Evolutionary conservation across 2,113 vertebrate genomes (phyloP).

Genomic region (Spea bombifrons): DNA sequence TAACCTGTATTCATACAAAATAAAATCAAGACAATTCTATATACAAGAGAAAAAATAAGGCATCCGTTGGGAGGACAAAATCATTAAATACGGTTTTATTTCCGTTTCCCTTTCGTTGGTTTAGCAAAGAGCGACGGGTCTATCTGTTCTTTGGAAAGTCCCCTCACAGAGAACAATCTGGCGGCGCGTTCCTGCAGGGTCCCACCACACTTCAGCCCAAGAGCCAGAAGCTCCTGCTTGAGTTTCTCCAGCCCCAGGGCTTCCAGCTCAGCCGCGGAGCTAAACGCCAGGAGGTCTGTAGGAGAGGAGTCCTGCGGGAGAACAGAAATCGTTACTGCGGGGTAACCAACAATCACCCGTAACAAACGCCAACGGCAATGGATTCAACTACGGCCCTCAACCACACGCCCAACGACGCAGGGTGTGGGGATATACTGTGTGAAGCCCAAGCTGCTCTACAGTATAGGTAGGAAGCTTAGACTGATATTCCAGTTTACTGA

Average conservation of each 20-base stretch:
- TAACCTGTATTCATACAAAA: not conserved
- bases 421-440: no score
- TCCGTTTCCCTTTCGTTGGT: conserved; percentile 71
- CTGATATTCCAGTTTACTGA: no score
- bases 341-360: no score
- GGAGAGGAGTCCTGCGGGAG: conserved; percentile 51
- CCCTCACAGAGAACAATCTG: conserved; percentile 79
- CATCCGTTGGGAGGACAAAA: not conserved
- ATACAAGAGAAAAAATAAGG: not conserved
- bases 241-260: conserved; percentile 79
- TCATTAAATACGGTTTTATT: conserved; percentile 47
- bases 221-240: conserved; percentile 72
- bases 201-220: conserved; percentile 90
- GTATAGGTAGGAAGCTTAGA: no score
- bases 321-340: not conserved
- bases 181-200: conserved; percentile 80
- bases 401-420: no score
- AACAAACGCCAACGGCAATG: no score
- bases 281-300: conserved; percentile 64
- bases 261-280: conserved; percentile 72
- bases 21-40: no score
- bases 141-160: conserved; percentile 70
- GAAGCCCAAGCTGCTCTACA: no score
- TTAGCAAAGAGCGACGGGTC: conserved; percentile 77
- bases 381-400: no score